Conservation (phyloP, 2,113 vertebrate species). For the Gobius niger region DNA sequence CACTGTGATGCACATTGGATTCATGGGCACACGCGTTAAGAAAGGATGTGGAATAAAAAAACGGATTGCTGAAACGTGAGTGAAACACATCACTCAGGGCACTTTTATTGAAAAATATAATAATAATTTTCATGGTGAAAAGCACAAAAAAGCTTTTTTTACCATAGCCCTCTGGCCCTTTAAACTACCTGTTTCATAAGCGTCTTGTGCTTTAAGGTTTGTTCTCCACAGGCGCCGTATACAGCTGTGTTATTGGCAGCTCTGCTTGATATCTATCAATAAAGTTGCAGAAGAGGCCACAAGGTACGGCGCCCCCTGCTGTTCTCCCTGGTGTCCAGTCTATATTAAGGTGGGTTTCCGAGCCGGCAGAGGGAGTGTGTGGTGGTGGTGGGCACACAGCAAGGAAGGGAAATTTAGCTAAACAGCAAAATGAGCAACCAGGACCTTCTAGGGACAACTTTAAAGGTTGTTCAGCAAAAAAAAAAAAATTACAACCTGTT, state of each 20-base stretch:
- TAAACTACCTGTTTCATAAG: constrained; percentile 3
- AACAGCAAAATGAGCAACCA: neutral
- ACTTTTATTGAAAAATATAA: too few relatives aligned
- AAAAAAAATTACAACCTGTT: neutral
- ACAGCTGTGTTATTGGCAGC: constrained; percentile 66
- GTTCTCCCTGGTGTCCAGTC: constrained; percentile 63
- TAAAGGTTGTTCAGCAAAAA: neutral
- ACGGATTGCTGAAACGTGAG: too few relatives aligned
- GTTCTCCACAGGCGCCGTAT: constrained; percentile 30
- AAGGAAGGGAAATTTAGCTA: constrained; percentile 7
- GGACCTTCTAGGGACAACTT: neutral
- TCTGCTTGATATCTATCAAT: constrained; percentile 60
- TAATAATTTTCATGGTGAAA: too few relatives aligned
- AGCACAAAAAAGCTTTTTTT: too few relatives aligned
- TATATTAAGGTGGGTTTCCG: constrained; percentile 54
- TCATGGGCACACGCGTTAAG: too few relatives aligned
- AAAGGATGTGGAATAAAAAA: too few relatives aligned
- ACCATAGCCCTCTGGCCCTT: neutral
- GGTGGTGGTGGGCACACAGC: constrained; percentile 26
- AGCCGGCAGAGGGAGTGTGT: constrained; percentile 51
- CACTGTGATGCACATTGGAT: too few relatives aligned
- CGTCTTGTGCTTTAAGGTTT: constrained; percentile 2
- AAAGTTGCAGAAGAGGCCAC: constrained; percentile 50
- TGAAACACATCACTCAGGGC: too few relatives aligned
- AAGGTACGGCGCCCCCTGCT: constrained; percentile 48